Evolutionary conservation across 2,888 invertebrate genomes (phyloP), one percentile per base, ranked within the genome.

Genomic region (Serripes groenlandicus): DNA sequence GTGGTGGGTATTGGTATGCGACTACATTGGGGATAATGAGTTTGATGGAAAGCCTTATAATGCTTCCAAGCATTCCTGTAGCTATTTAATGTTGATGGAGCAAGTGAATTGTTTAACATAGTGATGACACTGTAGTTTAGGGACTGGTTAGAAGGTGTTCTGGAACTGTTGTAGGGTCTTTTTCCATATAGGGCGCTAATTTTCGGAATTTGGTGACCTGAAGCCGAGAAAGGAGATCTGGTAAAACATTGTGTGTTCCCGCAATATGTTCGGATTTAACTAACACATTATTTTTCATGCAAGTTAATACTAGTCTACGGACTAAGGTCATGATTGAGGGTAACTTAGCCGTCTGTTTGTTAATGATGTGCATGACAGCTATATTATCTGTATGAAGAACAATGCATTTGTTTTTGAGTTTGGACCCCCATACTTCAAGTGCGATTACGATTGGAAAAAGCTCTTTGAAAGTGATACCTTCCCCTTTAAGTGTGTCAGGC

Each of bases 351-450:
- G 82, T 75, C 52, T 76, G 73, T 70, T 69, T 80, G 28, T 87
- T 87, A 15, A 84, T 64, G 23, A 87, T 82, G 23, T 84, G 62
- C 15, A 84, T 82, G 0, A 77, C 86, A 7, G 82, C 83, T 18
- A 32, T 23, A 71, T 87, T 86, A 35, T 87, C 84, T 11, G 84
- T 78, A 68, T 82, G 84, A 26, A 84, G 62, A 0, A 70, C 21
- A 4, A 87, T 42, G 26, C 80, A 82, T n/a, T 54, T 21, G 35
- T 84, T 78, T 11, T 21, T 26, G 3, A 87, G 60, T 0, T 30
- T 0, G 11, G n/a, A n/a, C 0, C 84, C 76, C 87, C 84, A 87
- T 0, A 81, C 52, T 75, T 84, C 82, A 1, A 87, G n/a, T 3
- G 84, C 71, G 15, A 87, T 21, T 21, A 75, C 78, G n/a, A 87